A percentile compares a stretch with the other conserved stretches of the same genome.
phyloP scores from a whole-genome alignment of 2,113 vertebrate genomes.

The Rattus norvegicus region GRCr8 NC_086020.1:227409001-227409500 shows the following conservation, averaged over 20 bases:
- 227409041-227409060: background rate
- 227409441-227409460: background rate
- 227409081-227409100: background rate
- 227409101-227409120: background rate
- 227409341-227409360: conserved; percentile 7
- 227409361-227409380: background rate
- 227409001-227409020: background rate
- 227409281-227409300: conserved; percentile 16
- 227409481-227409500: background rate
- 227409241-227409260: background rate
- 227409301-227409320: conserved; percentile 19
- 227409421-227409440: background rate
- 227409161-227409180: background rate
- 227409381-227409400: background rate
- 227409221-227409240: too few relatives aligned
- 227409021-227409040: background rate
- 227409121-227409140: background rate
- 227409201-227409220: too few relatives aligned
- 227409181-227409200: background rate
- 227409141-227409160: background rate
- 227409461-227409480: background rate
- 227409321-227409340: background rate
- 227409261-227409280: background rate
- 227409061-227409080: background rate
- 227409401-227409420: background rate